phyloP scores from a whole-genome alignment of 2,113 vertebrate genomes.

The Perca flavescens region DNA sequence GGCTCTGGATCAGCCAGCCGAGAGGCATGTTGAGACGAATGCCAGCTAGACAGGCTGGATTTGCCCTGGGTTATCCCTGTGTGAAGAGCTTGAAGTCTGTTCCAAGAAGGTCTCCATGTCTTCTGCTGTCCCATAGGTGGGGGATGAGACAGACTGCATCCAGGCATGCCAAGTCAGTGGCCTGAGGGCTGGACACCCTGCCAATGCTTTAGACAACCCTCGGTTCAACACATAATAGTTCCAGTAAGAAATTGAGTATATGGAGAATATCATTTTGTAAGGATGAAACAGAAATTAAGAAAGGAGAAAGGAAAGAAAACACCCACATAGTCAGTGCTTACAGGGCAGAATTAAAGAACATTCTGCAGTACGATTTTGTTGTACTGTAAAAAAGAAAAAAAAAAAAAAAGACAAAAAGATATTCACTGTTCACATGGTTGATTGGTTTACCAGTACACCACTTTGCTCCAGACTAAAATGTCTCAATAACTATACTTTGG shows the following conservation, averaged over 20 bases:
- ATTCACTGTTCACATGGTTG: neutral
- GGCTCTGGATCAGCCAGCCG: conserved; percentile 12
- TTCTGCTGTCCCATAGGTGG: conserved; percentile 41
- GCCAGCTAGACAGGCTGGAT: conserved; percentile 38
- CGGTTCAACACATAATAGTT: conserved; percentile 12
- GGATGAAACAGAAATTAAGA: conserved; percentile 4
- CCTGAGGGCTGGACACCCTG: conserved; percentile 20
- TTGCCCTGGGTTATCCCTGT: conserved; percentile 49
- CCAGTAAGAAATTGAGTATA: neutral
- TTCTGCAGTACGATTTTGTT: neutral
- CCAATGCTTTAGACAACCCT: conserved; percentile 12
- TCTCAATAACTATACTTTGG: neutral
- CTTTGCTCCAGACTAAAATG: neutral
- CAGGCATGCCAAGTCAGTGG: conserved; percentile 48
- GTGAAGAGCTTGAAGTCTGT: conserved; percentile 44
- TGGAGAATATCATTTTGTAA: neutral
- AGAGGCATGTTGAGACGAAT: conserved; percentile 19
- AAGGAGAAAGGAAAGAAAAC: neutral
- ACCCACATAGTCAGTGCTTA: neutral
- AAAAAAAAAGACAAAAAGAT: neutral
- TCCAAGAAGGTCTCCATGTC: conserved; percentile 39
- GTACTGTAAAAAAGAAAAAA: neutral
- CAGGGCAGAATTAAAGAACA: neutral
- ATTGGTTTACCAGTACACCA: neutral
- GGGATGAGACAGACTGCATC: conserved; percentile 53